A percentile compares a stretch with the other conserved stretches of the same genome.
Conservation (phyloP, 2,113 vertebrate species). For the Blennius ocellaris region DNA sequence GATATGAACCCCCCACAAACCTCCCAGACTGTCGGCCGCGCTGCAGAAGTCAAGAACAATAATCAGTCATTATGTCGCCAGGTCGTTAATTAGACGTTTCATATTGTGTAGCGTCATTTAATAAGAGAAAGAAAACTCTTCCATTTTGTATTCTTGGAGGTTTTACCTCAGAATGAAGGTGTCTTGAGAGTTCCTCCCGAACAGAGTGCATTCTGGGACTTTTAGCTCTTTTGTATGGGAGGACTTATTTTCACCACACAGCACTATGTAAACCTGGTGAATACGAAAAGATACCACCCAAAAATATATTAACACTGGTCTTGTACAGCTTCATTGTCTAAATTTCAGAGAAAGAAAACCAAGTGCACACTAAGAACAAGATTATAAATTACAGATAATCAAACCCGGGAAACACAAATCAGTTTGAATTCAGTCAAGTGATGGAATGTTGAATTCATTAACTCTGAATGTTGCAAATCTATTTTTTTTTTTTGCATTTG, state of each 20-base stretch:
- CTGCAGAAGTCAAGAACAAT: constrained; percentile 61
- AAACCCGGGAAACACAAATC: too few species aligned
- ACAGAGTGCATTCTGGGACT: constrained; percentile 79
- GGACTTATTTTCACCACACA: constrained; percentile 81
- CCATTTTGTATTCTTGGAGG: neutral
- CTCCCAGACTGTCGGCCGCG: constrained; percentile 79
- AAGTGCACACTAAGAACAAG: neutral
- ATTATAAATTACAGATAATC: neutral
- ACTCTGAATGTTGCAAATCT: too few species aligned
- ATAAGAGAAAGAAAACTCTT: neutral
- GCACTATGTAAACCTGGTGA: constrained; percentile 83
- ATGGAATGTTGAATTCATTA: too few species aligned
- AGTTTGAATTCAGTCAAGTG: too few species aligned
- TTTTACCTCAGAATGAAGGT: constrained; percentile 88
- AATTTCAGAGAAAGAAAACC: neutral
- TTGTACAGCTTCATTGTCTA: too few species aligned
- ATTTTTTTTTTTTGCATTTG: too few species aligned
- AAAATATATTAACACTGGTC: neutral
- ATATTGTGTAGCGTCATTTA: too few species aligned
- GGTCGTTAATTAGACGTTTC: too few species aligned
- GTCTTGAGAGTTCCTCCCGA: constrained; percentile 84
- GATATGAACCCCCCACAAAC: constrained; percentile 81
- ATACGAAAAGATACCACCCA: neutral
- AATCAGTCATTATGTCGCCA: too few species aligned
- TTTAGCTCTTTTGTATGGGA: constrained; percentile 86